A percentile compares a stretch with the other conserved stretches of the same genome.
Evolutionary conservation across 2,113 vertebrate species (phyloP).

Genomic region (Odobenus rosmarus): DNA sequence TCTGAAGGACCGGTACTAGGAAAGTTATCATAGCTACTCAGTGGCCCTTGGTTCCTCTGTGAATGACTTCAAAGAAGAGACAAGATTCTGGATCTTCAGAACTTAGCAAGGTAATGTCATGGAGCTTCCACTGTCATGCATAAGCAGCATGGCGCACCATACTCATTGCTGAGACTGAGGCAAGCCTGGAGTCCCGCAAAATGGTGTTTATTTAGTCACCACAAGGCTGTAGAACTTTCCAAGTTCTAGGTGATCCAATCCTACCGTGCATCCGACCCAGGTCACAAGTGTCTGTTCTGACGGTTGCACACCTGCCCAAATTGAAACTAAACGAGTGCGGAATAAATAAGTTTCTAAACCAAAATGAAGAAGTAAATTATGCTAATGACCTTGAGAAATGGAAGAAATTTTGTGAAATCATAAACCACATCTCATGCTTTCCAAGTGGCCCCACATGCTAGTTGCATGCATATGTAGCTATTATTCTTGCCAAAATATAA

Average conservation of each 20-base stretch:
- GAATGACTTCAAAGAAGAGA: neutral
- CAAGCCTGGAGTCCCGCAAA: neutral
- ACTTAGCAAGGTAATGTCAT: neutral
- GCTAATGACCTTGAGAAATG: neutral
- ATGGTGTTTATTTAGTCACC: neutral
- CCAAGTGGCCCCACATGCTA: neutral
- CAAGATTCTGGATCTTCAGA: neutral
- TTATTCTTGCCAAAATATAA: neutral
- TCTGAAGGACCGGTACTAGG: neutral
- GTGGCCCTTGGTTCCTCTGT: neutral
- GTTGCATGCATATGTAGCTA: neutral
- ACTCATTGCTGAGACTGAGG: neutral
- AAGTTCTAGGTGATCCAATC: neutral
- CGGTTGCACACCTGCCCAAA: neutral
- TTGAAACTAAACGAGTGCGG: neutral
- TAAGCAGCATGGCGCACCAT: accelerated
- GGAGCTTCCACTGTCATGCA: accelerated
- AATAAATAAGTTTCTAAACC: constrained; percentile 11
- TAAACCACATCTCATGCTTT: constrained; percentile 26
- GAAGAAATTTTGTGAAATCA: constrained; percentile 55
- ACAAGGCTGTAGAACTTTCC: neutral
- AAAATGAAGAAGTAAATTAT: constrained; percentile 57
- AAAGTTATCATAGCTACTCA: neutral
- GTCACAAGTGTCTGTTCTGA: neutral
- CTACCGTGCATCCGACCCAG: neutral